Conservation (phyloP, 2,888 invertebrate genomes). For the Acanthococcus lagerstroemiae region DNA sequence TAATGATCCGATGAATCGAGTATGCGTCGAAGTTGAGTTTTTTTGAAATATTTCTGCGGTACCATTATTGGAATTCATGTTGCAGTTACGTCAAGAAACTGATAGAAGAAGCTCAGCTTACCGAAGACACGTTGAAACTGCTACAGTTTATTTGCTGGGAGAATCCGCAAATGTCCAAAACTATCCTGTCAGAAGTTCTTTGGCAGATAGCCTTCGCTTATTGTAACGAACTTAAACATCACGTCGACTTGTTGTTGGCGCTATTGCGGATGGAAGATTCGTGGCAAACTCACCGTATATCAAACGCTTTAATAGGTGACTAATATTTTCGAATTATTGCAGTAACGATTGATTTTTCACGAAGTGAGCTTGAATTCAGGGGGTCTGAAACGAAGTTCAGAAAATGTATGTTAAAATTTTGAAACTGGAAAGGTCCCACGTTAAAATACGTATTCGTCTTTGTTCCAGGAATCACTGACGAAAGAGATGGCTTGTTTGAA, state of each 20-base stretch:
- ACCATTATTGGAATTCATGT: too few relatives aligned
- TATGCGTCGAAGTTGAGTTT: too few relatives aligned
- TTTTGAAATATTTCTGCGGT: too few relatives aligned
- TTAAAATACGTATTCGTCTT: background rate
- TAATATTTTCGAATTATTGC: background rate
- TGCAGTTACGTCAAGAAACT: conserved; percentile 82
- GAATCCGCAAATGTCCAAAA: conserved; percentile 84
- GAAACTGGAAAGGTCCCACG: too few relatives aligned
- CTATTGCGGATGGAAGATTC: conserved; percentile 86
- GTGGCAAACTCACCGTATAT: conserved; percentile 90
- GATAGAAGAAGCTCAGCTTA: conserved; percentile 84
- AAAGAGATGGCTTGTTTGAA: conserved; percentile 85
- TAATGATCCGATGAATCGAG: too few relatives aligned
- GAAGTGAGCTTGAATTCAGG: too few relatives aligned
- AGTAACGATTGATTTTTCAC: too few relatives aligned
- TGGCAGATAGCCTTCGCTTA: conserved; percentile 88
- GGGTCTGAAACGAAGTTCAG: too few relatives aligned
- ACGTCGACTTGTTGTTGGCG: conserved; percentile 77
- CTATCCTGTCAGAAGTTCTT: conserved; percentile 76
- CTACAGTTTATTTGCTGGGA: conserved; percentile 95
- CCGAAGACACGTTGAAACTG: conserved; percentile 81
- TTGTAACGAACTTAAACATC: conserved; percentile 86
- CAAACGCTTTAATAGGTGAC: conserved; percentile 79
- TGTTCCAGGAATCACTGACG: conserved; percentile 54
- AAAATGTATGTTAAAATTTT: too few relatives aligned